Evolutionary conservation across 1,140 invertebrate species (phyloP).

Genomic region (Galleria mellonella): DNA sequence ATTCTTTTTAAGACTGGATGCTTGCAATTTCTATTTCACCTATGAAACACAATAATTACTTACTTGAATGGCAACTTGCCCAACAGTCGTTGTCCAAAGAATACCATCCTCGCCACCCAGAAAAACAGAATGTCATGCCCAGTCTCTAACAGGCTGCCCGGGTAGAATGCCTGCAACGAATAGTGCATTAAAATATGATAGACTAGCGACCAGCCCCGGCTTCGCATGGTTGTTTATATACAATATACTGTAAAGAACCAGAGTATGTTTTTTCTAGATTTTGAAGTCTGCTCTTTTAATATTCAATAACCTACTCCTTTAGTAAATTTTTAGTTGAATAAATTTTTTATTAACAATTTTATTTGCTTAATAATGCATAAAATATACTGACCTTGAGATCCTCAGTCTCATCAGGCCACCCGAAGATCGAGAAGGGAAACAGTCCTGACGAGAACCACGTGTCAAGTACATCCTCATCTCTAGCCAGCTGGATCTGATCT

Average conservation of each 20-base stretch:
- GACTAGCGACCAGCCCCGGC: no score
- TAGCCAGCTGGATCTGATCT: conserved; percentile 81
- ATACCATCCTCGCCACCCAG: conserved; percentile 99
- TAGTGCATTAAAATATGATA: not conserved
- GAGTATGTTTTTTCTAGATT: no score
- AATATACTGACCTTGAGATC: conserved; percentile 36
- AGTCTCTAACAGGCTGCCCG: conserved; percentile 94
- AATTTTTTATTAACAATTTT: no score
- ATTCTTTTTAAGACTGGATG: no score
- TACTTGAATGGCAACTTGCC: conserved; percentile 95
- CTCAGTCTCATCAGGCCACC: conserved; percentile 93
- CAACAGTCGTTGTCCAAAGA: conserved; percentile 93
- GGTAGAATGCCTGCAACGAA: conserved; percentile 88
- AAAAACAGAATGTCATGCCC: conserved; percentile 99
- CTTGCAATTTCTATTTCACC: no score
- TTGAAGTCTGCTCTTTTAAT: no score
- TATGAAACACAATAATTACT: no score
- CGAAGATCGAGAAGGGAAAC: conserved; percentile 98
- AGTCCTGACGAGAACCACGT: conserved; percentile 99
- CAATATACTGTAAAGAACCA: no score
- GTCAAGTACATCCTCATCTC: conserved; percentile 98
- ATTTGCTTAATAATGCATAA: not conserved
- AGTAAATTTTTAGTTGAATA: no score
- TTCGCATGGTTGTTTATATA: no score
- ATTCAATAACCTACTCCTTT: no score